phyloP scores from a whole-genome alignment of 2,797 vertebrate genomes.

The Babyrousa celebensis region DNA sequence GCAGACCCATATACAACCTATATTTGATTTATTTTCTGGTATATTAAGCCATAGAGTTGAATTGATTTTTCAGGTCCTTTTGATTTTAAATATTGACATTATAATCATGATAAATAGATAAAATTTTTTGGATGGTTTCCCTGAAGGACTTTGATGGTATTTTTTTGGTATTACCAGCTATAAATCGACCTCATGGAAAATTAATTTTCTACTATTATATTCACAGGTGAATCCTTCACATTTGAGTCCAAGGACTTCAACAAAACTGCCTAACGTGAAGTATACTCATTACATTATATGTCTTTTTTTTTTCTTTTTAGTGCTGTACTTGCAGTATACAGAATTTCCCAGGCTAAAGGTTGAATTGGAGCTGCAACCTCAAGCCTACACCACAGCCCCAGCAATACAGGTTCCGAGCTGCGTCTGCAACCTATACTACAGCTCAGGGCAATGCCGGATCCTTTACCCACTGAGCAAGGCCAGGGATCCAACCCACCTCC shows the following conservation, averaged over 20 bases:
- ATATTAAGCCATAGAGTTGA: background rate
- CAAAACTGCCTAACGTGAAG: background rate
- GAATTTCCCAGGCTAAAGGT: too few species aligned
- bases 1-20: background rate
- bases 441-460: too few species aligned
- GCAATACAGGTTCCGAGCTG: too few species aligned
- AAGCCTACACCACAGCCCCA: too few species aligned
- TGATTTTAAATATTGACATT: background rate
- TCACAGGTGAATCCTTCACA: background rate
- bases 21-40: background rate
- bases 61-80: background rate
- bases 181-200: background rate
- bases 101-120: background rate
- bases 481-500: too few species aligned
- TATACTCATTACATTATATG: background rate
- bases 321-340: too few species aligned
- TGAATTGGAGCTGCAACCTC: too few species aligned
- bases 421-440: too few species aligned
- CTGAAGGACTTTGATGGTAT: background rate
- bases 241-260: background rate
- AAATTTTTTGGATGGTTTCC: background rate
- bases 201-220: conserved; percentile 4
- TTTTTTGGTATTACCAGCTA: background rate
- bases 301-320: too few species aligned
- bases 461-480: too few species aligned